These are phyloP conservation scores for Pangasianodon gigas DNA, from an alignment of 2,113 vertebrate genomes.

Conservation along the genomic window DNA sequence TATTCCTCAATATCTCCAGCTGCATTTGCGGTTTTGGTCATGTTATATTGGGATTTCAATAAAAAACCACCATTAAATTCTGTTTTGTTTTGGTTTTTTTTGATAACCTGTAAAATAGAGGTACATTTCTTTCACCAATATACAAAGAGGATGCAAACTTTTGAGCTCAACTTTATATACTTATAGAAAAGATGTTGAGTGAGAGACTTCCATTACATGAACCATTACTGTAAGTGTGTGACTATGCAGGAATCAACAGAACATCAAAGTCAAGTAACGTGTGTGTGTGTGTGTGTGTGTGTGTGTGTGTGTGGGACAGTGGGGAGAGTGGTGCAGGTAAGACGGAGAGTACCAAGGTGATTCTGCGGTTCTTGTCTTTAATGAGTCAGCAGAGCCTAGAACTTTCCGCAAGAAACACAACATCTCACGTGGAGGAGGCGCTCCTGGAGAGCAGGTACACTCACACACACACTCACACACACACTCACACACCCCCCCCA, in stretches of 20 bases:
- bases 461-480: conserved; percentile 8
- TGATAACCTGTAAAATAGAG: background rate
- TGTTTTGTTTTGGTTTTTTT: background rate
- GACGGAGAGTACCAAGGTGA: conserved; percentile 96
- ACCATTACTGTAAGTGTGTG: background rate
- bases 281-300: conserved; percentile 21
- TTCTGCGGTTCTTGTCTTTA: conserved; percentile 90
- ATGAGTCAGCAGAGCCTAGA: conserved; percentile 92
- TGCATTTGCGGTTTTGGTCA: background rate
- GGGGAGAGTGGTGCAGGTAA: conserved; percentile 97
- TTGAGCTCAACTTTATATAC: background rate
- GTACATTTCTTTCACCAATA: background rate
- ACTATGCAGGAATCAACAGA: background rate
- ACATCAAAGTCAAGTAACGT: background rate
- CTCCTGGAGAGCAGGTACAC: conserved; percentile 94
- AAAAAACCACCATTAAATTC: background rate
- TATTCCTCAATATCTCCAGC: too few species aligned
- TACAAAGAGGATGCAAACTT: background rate
- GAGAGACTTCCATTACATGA: background rate
- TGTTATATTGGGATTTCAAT: background rate
- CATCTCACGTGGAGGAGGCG: conserved; percentile 87
- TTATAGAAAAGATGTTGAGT: background rate
- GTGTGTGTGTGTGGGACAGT: conserved; percentile 68
- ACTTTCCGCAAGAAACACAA: conserved; percentile 74
- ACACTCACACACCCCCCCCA: background rate